Evolutionary conservation across 2,888 invertebrate species (phyloP), one percentile per base, ranked within the genome.

Genomic region (Prosapia bicincta): DNA sequence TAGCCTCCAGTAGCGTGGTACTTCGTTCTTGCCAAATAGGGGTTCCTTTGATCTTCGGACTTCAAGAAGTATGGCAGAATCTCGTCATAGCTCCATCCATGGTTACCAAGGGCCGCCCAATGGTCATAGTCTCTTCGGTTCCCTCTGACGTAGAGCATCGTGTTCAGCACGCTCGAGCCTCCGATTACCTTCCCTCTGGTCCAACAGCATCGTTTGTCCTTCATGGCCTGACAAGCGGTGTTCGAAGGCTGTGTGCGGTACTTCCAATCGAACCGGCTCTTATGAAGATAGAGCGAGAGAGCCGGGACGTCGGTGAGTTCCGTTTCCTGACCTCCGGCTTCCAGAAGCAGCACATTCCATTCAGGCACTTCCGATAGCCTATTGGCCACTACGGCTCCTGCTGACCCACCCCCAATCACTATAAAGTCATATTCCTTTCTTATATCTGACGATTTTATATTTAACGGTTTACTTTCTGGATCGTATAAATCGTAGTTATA

Each of bases 81-180:
- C 79, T 94, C 92, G 73, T 94, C 90, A 83, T 89, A 95, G 0
- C 92, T 90, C 98, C 98, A 98, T 1, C 97, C 97, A 0, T 90
- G 88, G 84, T 96, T 96, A 0, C 97, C 97, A 30, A 92, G 87
- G 0, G 89, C 87, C 43, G 92, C 93, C 97, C 97, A 98, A 72
- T 92, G 89, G 84, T 97, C 93, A 83, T 90, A 98, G 84, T 97
- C 97, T 0, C 93, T 87, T 75, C 89, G 88, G 84, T 96, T 96
- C 0, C 97, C 97, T 78, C 97, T 87, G 66, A 97, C 90, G 84
- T 98, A 97, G 0, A 96, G 88, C 96, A 97, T 96, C 0, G 94
- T 94, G 83, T 96, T 97, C 0, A 96, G 87, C 0, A 95, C 94
- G 54, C 94, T 94, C 3, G 93, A 94, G 0, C 97, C 97, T 0